Conservation (phyloP, 1,140 invertebrate genomes). For the Mycetomoellerius zeteki region DNA sequence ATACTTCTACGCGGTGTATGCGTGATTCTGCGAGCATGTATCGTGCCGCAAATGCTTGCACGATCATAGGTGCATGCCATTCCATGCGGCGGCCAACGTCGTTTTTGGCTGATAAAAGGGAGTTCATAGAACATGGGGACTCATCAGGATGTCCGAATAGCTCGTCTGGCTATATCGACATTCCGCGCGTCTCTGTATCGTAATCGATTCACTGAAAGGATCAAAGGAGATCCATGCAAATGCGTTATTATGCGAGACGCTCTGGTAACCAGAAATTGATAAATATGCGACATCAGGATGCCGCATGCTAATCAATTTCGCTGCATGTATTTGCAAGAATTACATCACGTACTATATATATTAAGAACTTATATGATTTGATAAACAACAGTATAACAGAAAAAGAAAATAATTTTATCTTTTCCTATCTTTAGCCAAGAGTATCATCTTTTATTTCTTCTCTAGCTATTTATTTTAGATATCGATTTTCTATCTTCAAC, state of each 20-base stretch:
- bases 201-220: conserved; percentile 63
- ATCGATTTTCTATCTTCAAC: neutral
- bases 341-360: neutral
- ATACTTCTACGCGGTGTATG: conserved; percentile 58
- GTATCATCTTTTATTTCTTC: neutral
- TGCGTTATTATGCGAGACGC: conserved; percentile 53
- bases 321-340: conserved; percentile 18
- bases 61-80: conserved; percentile 62
- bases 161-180: conserved; percentile 59
- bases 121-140: conserved; percentile 66
- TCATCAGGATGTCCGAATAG: conserved; percentile 59
- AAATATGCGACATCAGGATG: conserved; percentile 35
- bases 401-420: conserved; percentile 2
- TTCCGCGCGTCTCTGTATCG: conserved; percentile 54
- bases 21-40: conserved; percentile 6
- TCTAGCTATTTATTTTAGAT: neutral
- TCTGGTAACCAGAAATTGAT: conserved; percentile 28
- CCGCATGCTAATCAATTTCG: conserved; percentile 31
- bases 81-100: conserved; percentile 50
- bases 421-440: neutral
- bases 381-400: neutral
- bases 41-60: conserved; percentile 58
- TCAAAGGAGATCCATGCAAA: conserved; percentile 65
- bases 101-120: conserved; percentile 68
- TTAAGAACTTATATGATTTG: neutral